Base-by-base conservation (phyloP, 2,888 invertebrate genomes). In the Smittia sp. region DNA sequence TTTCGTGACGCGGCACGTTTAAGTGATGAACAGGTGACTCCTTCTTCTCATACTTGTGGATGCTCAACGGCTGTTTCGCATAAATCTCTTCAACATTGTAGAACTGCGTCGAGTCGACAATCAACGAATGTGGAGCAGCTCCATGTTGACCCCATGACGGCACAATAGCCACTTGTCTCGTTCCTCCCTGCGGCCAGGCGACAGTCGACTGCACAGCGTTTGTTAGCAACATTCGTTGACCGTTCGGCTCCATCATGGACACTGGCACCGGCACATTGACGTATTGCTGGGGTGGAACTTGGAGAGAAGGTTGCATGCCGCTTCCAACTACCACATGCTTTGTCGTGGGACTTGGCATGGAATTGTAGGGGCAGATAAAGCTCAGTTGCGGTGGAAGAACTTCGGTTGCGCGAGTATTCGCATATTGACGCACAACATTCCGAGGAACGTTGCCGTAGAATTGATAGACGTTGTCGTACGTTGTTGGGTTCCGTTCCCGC, bases 331-430 rank as follows among this genome's bases (percentile, higher is more conserved):
- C 85, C 18, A 85, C 85, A 77, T 83, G 85, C 84, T 83, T 83
- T 75, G 83, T 83, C 75, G 83, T 83, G 75, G 83, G 83, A 78
- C 82, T 80, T 89, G 94, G 79, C 94, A 94, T 75, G 89, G 90
- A 89, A 85, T 94, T 95, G 79, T 96, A 93, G 79, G 94, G 95
- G 82, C 96, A 96, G 73, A 96, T 85, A 79, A 96, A 93, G 66
- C 96, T 95, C n/a, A 95, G 87, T 82, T 95, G 92, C 79, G 94
- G 93, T 78, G 92, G 85, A 96, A 96, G 63, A 92, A 72, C 73
- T 27, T 74, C 77, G 75, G 25, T 79, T 77, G 65, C 83, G 25
- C 73, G 41, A 1, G 85, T 82, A 84, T 73, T 73, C 25, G 73
- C 39, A 77, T 91, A 91, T 82, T 88, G 93, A 75, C 89, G 86